phyloP scores from a whole-genome alignment of 1,140 invertebrate species.

The Drosophila truncata region DNA sequence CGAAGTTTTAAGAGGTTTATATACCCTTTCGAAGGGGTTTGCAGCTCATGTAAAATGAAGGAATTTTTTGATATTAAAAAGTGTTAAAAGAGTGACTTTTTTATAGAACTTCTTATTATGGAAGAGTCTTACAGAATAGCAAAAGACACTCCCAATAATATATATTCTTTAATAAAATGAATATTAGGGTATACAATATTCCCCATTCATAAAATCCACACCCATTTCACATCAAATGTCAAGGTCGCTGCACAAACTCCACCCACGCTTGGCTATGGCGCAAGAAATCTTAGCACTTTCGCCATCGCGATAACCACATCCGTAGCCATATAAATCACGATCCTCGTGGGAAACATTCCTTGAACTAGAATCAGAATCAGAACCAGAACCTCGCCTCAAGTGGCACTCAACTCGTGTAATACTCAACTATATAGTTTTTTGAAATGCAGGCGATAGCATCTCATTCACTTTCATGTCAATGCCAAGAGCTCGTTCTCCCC shows the following conservation, averaged over 20 bases:
- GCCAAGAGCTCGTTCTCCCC: constrained; percentile 11
- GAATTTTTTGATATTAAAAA: no score
- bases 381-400: constrained; percentile 6
- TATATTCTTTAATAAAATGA: neutral
- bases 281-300: constrained; percentile 35
- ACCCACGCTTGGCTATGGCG: neutral
- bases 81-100: neutral
- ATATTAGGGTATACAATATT: constrained; percentile 6
- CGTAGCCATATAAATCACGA: constrained; percentile 25
- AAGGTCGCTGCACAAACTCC: constrained; percentile 36
- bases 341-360: constrained; percentile 32
- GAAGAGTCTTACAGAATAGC: no score
- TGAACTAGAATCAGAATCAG: neutral
- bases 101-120: no score
- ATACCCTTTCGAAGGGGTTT: constrained; percentile 7
- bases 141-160: neutral
- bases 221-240: constrained; percentile 37
- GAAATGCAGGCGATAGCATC: constrained; percentile 48
- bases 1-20: constrained; percentile 3
- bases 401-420: constrained; percentile 10
- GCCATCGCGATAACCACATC: constrained; percentile 7
- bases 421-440: constrained; percentile 21
- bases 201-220: neutral
- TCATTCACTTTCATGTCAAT: constrained; percentile 42
- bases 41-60: neutral